A percentile compares a stretch with the other conserved stretches of the same genome.
These are phyloP conservation scores for Ctenodactylus gundi DNA, from an alignment of 2,113 vertebrate species.

Conservation along the genomic window DNA sequence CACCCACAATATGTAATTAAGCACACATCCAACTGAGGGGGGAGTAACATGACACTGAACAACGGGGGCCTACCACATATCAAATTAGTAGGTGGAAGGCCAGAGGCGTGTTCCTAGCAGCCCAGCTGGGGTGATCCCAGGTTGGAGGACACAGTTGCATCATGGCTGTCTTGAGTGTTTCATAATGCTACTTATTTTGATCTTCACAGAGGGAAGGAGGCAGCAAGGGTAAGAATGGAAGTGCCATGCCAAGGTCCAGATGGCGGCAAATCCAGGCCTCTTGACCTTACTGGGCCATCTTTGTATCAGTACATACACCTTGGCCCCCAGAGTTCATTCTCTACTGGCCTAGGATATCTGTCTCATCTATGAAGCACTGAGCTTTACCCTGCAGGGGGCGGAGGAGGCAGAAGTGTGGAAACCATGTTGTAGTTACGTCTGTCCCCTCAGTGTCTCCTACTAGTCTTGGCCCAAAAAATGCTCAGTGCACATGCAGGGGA, in stretches of 20 bases:
- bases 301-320: neutral
- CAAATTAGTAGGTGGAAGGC: neutral
- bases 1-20: neutral
- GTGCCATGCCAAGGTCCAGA: neutral
- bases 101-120: neutral
- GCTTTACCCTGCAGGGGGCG: neutral
- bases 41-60: neutral
- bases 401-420: neutral
- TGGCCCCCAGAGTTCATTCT: neutral
- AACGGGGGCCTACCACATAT: accelerated
- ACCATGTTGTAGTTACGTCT: neutral
- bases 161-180: neutral
- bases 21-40: accelerated
- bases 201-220: neutral
- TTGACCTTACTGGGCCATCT: neutral
- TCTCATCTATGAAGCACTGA: neutral
- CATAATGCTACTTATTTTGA: neutral
- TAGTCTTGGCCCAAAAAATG: neutral
- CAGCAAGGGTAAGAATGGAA: neutral
- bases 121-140: neutral
- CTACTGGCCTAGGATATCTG: neutral
- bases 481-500: neutral
- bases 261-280: neutral
- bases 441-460: neutral
- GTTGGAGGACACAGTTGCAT: neutral